Evolutionary conservation across 2,113 vertebrate species (phyloP), one percentile per base, ranked within the genome.

Genomic region (Chauna torquata): DNA sequence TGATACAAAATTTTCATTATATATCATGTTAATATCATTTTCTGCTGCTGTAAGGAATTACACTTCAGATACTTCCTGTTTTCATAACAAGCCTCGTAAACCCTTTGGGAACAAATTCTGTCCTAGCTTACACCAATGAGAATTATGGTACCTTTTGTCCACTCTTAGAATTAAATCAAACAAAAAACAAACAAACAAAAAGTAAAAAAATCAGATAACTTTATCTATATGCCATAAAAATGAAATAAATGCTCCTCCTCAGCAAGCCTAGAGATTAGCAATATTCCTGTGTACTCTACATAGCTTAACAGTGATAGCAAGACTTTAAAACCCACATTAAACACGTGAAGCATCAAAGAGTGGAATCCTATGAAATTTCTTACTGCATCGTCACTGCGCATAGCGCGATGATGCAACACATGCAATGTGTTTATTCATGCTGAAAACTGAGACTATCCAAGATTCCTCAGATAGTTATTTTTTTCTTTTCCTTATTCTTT

Each of bases 81-180:
- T 84, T 76, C 49, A 80, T 85, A 96, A 75, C 44, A 89, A 96
- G 78, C 40, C 22, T 95, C 90, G 87, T 87, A 96, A 96, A 91
- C 61, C 65, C 69, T 91, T 90, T 8, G 11, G 84, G 78, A 81
- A 69, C 58, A 90, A 88, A 93, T 68, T 79, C 20, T 24, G 18
- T 54, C 58, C 44, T 57, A 90, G 66, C 40, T 94, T 88, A 50
- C 1, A 86, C 38, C 84, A 87, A 44, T 70, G 69, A 27, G 85
- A 94, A 89, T 79, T 68, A 82, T 0, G 1, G 69, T 82, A 78
- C 34, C 44, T 95, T 94, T 87, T 82, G 90, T 62, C 70, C 57
- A 61, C 54, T 65, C 28, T 89, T 50, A 76, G n/a, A 71, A 70
- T 61, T 44, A 72, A 79, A 69, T 25, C 42, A 42, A 42, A 12